phyloP scores from a whole-genome alignment of 2,113 vertebrate genomes.

The Oenanthe oenanthe region DNA sequence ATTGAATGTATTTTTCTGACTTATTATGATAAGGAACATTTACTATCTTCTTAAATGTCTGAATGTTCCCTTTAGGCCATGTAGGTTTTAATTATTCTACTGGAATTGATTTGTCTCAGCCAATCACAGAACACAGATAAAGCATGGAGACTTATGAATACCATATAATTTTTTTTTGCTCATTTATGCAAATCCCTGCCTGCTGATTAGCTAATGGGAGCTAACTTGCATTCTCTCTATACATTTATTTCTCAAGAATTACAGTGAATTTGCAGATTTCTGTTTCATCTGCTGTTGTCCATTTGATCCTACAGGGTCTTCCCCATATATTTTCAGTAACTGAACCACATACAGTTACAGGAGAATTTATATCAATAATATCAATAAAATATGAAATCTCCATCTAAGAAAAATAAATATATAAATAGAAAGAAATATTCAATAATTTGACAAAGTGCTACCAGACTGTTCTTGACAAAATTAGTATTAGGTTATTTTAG shows the following conservation, averaged over 20 bases:
- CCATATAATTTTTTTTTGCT: not conserved
- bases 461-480: not conserved
- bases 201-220: constrained; percentile 6
- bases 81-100: constrained; percentile 56
- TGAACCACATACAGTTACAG: not conserved
- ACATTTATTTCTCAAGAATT: not conserved
- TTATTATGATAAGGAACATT: constrained; percentile 25
- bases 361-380: not conserved
- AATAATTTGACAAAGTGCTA: not conserved
- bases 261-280: not conserved
- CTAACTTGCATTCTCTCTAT: not conserved
- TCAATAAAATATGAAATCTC: not conserved
- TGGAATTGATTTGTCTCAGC: constrained; percentile 38
- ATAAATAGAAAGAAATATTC: not conserved
- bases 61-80: constrained; percentile 27
- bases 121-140: constrained; percentile 28
- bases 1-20: constrained; percentile 52
- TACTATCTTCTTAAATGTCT: constrained; percentile 47
- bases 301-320: not conserved
- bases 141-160: not conserved
- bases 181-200: constrained; percentile 5
- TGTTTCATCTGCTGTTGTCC: not conserved
- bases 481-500: not conserved
- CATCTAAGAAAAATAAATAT: not conserved
- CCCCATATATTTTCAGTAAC: not conserved